Conservation (phyloP, 2,888 invertebrate genomes). For the Eucera pruinosa region DNA sequence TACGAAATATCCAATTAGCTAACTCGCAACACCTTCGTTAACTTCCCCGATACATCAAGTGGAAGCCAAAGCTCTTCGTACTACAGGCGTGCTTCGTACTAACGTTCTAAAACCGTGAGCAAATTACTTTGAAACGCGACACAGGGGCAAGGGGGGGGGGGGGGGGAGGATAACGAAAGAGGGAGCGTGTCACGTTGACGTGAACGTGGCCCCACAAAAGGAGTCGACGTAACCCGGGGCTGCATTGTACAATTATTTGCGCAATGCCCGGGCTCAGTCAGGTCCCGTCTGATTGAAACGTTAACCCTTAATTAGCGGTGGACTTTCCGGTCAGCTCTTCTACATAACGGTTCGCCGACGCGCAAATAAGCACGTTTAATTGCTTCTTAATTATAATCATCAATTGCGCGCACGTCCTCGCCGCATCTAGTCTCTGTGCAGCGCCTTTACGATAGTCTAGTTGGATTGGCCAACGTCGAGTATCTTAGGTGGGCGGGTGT, state of each 20-base stretch:
- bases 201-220: constrained; percentile 2
- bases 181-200: constrained; percentile 1
- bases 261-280: constrained; percentile 34
- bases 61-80: not conserved
- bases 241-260: constrained; percentile 52
- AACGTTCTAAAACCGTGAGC: not conserved
- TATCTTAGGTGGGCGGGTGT: constrained; percentile 56
- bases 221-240: constrained; percentile 29
- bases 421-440: not conserved
- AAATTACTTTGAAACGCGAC: constrained; percentile 2
- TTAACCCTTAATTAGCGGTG: constrained; percentile 70
- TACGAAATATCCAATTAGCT: not conserved
- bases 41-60: not conserved
- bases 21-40: not conserved
- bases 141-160: not conserved
- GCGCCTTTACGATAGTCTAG: constrained; percentile 43
- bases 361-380: constrained; percentile 66
- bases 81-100: too few species aligned
- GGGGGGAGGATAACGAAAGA: not conserved
- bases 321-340: constrained; percentile 45
- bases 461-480: constrained; percentile 43
- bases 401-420: constrained; percentile 51
- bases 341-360: constrained; percentile 58
- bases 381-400: constrained; percentile 69
- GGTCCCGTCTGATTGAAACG: constrained; percentile 59